These are phyloP conservation scores for Eilema griseolum DNA, from an alignment of 2,888 invertebrate genomes.

Conservation along the genomic window DNA sequence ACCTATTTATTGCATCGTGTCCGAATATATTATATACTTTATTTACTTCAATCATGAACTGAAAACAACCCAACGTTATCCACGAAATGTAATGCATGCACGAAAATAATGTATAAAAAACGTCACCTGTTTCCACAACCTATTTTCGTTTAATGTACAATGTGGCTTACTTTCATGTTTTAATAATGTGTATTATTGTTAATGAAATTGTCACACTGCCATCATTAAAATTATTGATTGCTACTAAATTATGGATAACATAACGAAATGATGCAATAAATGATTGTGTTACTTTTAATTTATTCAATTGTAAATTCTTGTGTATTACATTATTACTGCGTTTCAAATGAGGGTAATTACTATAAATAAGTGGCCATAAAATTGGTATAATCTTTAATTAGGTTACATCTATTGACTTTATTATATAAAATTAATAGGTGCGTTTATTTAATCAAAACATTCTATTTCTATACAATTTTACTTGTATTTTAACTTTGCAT, in stretches of 20 bases:
- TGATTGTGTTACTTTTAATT: slow-evolving; percentile 6
- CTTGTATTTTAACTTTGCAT: neutral
- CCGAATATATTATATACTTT: neutral
- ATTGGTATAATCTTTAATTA: slow-evolving; percentile 45
- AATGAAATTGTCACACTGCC: neutral
- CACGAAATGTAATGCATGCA: neutral
- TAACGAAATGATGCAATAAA: slow-evolving; percentile 15
- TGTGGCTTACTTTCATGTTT: neutral
- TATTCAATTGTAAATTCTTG: slow-evolving; percentile 13
- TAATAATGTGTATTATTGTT: neutral
- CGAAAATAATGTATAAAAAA: neutral
- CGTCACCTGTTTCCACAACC: neutral
- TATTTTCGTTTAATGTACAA: slow-evolving; percentile 1
- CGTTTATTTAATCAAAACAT: slow-evolving; percentile 7
- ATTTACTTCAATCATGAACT: neutral
- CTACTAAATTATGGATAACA: slow-evolving; percentile 2
- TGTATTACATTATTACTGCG: neutral
- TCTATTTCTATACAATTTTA: slow-evolving; percentile 6
- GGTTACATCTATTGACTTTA: slow-evolving; percentile 21
- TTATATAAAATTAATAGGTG: slow-evolving; percentile 7
- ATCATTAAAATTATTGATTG: slow-evolving; percentile 9
- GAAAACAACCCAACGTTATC: neutral
- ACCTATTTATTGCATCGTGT: slow-evolving; percentile 19
- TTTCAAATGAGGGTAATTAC: slow-evolving; percentile 13
- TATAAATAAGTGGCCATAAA: slow-evolving; percentile 49